A percentile compares a stretch with the other conserved stretches of the same genome.
These are phyloP conservation scores for Elymnias hypermnestra DNA, from an alignment of 1,140 invertebrate genomes.

Conservation along the genomic window DNA sequence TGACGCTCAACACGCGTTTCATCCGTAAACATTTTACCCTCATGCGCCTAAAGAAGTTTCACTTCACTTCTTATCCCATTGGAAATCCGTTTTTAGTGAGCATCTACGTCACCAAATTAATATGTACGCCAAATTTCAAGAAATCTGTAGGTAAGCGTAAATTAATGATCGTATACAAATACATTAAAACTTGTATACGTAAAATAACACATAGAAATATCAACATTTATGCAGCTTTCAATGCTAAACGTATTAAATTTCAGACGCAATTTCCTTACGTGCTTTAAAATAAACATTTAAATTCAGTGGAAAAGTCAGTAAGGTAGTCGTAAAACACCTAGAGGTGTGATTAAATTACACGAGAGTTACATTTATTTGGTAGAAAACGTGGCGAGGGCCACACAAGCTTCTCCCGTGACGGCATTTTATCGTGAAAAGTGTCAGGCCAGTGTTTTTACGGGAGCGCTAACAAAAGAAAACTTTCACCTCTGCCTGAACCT, in stretches of 20 bases:
- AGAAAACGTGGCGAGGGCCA: conserved; percentile 18
- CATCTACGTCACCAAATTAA: too few relatives aligned
- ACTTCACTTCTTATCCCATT: too few relatives aligned
- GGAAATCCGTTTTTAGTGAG: too few relatives aligned
- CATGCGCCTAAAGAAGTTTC: too few relatives aligned
- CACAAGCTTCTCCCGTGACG: conserved; percentile 38
- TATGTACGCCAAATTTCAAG: too few relatives aligned
- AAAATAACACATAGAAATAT: too few relatives aligned
- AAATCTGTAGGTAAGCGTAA: too few relatives aligned
- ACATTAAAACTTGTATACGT: too few relatives aligned
- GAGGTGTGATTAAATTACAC: conserved; percentile 49
- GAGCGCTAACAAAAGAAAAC: conserved; percentile 47
- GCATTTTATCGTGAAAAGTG: conserved; percentile 59
- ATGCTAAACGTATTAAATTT: conserved; percentile 21
- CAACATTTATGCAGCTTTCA: conserved; percentile 16
- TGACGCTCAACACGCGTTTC: too few relatives aligned
- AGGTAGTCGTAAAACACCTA: conserved; percentile 27
- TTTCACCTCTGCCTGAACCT: conserved; percentile 47
- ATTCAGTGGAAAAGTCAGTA: conserved; percentile 19
- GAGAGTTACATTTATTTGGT: conserved; percentile 40
- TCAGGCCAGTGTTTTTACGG: conserved; percentile 51
- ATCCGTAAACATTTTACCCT: too few relatives aligned
- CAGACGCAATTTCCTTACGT: conserved; percentile 16
- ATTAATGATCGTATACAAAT: too few relatives aligned
- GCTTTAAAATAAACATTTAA: conserved; percentile 26